phyloP scores from a whole-genome alignment of 1,140 invertebrate genomes.

The Chlorops oryzae region DNA sequence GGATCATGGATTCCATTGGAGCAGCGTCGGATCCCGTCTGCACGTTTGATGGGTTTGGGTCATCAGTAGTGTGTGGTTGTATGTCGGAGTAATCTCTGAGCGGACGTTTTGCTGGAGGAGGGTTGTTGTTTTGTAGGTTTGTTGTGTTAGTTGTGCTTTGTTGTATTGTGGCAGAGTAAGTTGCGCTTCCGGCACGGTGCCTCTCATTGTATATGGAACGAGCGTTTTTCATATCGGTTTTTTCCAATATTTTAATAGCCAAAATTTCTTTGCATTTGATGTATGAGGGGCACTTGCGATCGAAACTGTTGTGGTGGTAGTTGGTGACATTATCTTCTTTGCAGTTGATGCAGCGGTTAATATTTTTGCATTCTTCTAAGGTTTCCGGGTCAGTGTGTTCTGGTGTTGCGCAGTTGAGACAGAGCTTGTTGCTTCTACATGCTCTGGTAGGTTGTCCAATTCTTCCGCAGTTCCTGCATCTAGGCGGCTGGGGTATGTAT shows the following conservation, averaged over 20 bases:
- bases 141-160: not conserved
- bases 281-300: conserved; percentile 8
- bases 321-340: conserved; percentile 3
- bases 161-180: too few relatives aligned
- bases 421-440: conserved; percentile 2
- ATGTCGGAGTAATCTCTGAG: too few relatives aligned
- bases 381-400: not conserved
- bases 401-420: conserved; percentile 1
- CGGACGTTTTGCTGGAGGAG: too few relatives aligned
- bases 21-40: too few relatives aligned
- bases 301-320: conserved; percentile 6
- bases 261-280: conserved; percentile 12
- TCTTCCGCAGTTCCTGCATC: conserved; percentile 8
- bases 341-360: conserved; percentile 9
- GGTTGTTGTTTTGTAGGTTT: not conserved
- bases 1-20: too few relatives aligned
- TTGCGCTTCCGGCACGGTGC: too few relatives aligned
- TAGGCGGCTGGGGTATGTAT: conserved; percentile 1
- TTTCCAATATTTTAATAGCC: conserved; percentile 4
- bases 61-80: too few relatives aligned
- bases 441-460: conserved; percentile 6
- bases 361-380: not conserved
- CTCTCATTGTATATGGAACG: conserved; percentile 8
- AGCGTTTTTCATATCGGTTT: conserved; percentile 7
- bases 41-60: too few relatives aligned